Conservation (phyloP, 2,888 invertebrate genomes). For the Rhimphoctona megacephalus region DNA sequence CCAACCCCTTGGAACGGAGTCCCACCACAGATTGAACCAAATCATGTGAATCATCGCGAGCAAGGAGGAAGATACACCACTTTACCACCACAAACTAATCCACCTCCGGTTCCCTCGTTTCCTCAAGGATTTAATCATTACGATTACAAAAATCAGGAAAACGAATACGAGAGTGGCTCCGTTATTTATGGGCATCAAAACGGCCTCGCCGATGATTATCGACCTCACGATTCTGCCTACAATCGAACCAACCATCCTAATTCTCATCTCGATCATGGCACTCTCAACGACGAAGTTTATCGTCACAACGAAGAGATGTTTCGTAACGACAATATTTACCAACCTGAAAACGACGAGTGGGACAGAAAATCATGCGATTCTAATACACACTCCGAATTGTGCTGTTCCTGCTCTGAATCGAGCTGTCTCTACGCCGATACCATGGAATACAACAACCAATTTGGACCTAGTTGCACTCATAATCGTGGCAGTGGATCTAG, state of each 20-base stretch:
- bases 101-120: constrained; percentile 81
- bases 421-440: constrained; percentile 83
- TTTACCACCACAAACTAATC: constrained; percentile 83
- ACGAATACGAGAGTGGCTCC: constrained; percentile 84
- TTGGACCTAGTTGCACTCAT: constrained; percentile 76
- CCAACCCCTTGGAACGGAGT: constrained; percentile 80
- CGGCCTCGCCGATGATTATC: constrained; percentile 78
- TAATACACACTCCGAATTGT: constrained; percentile 83
- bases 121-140: constrained; percentile 82
- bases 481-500: constrained; percentile 77
- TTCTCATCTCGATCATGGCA: constrained; percentile 77
- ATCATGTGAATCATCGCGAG: constrained; percentile 71
- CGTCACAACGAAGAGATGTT: constrained; percentile 81
- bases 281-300: constrained; percentile 81
- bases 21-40: constrained; percentile 69
- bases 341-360: constrained; percentile 83
- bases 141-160: constrained; percentile 82
- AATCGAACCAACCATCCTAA: constrained; percentile 75
- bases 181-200: constrained; percentile 83
- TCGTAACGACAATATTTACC: constrained; percentile 80
- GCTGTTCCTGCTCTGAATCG: constrained; percentile 84
- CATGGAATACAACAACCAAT: constrained; percentile 82
- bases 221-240: constrained; percentile 76
- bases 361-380: constrained; percentile 84
- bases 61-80: constrained; percentile 81